Base-by-base conservation (phyloP, 1,140 invertebrate species). In the Drosophila miranda region DNA sequence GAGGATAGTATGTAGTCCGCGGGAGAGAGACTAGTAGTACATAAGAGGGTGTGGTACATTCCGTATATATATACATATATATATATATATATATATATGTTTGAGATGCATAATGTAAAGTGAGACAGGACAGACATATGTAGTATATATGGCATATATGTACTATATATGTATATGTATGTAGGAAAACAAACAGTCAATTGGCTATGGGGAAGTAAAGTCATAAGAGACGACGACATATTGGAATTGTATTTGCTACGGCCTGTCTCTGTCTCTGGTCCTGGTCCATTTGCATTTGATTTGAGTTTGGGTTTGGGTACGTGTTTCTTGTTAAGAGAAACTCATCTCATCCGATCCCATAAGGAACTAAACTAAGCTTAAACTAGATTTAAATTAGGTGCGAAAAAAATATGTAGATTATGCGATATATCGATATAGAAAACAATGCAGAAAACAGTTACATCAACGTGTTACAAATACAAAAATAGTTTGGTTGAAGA, bases 351-450 rank as follows among this genome's bases (percentile, higher is more conserved):
- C 28, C 19, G 28, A 52, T 75, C 49, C 58, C 71, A 60, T 73
- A 84, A 77, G 78, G 64, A 87, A 86, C 78, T 78, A 81, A 77
- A n/a, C n/a, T 77, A 59, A 77, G 66, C 81, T 77, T 77, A 77
- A 74, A 66, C 66, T 72, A 74, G 4, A 30, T 53, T 84, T 77
- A 77, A 81, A 84, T 76, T 77, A 83, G 53, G 19, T 57, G 55
- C 60, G 55, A 49, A 76, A 54, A 48, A 59, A 64, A 44, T 43
- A 55, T 23, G 57, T 66, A 66, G 45, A 62, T 62, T 41, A 66
- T 45, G 19, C 49, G 13, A 44, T 38, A 23, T 54, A 50, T 38
- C 34, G 3, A 11, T 38, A 13, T 38, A 50, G 23, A 45, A 74
- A 75, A 64, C 56, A 72, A 53, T 42, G 50, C 44, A 23, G n/a